A percentile compares a stretch with the other conserved stretches of the same genome.
Conservation (phyloP, 1,140 invertebrate genomes). For the Scylla paramamosain region DNA sequence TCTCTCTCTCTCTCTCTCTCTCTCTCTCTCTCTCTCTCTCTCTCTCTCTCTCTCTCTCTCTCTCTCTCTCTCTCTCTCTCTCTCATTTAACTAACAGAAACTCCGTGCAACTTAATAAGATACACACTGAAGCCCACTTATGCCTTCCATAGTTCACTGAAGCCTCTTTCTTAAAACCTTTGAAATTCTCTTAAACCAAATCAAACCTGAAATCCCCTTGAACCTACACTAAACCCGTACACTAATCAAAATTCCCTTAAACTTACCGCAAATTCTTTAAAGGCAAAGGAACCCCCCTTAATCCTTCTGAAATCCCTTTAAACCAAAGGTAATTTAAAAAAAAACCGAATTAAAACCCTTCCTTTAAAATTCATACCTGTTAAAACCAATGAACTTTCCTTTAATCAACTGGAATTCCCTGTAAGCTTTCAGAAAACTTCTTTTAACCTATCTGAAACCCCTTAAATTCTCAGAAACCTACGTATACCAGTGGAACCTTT, state of each 20-base stretch:
- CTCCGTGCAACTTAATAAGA: not conserved
- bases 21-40: too few relatives aligned
- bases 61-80: too few relatives aligned
- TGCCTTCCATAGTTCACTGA: not conserved
- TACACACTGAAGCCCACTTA: not conserved
- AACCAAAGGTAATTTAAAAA: too few relatives aligned
- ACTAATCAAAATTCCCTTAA: not conserved
- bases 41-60: too few relatives aligned
- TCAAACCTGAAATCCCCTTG: not conserved
- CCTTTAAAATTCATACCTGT: too few relatives aligned
- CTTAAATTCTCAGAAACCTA: not conserved
- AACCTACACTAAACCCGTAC: too few relatives aligned
- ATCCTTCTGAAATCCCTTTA: too few relatives aligned
- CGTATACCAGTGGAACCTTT: not conserved
- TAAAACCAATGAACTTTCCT: too few relatives aligned
- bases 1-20: conserved; percentile 18
- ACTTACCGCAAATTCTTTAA: too few relatives aligned
- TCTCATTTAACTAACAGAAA: not conserved
- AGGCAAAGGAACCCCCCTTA: too few relatives aligned
- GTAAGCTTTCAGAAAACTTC: not conserved
- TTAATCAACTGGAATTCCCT: not conserved
- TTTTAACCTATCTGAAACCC: not conserved
- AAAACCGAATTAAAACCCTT: too few relatives aligned
- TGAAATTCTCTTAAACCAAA: not conserved
- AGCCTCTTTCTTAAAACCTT: not conserved